phyloP scores from a whole-genome alignment of 1,140 invertebrate species.

The Drosophila nannoptera region DNA sequence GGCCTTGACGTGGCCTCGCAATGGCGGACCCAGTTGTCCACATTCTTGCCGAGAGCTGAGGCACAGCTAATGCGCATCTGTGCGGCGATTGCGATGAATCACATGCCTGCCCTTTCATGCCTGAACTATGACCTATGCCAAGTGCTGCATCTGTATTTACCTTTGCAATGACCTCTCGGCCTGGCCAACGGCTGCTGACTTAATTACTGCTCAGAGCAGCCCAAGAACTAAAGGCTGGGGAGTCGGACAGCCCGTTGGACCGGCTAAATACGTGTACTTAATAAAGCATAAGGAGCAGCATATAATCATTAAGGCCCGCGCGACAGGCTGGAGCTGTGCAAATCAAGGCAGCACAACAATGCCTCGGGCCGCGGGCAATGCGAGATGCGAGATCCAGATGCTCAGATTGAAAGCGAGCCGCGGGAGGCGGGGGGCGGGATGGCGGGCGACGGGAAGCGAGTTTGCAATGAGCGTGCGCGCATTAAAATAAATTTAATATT shows the following conservation, averaged over 20 bases:
- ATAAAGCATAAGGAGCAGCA: constrained; percentile 27
- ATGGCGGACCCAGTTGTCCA: constrained; percentile 54
- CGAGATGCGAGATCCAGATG: constrained; percentile 20
- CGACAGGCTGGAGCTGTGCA: constrained; percentile 13
- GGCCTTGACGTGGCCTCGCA: constrained; percentile 55
- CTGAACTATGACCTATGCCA: constrained; percentile 44
- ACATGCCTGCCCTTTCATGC: no score
- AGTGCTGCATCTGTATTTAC: no score
- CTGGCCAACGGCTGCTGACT: not conserved
- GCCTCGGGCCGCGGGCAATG: constrained; percentile 49
- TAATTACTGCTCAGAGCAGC: constrained; percentile 46
- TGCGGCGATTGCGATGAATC: no score
- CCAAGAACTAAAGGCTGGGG: constrained; percentile 41
- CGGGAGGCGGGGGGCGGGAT: no score
- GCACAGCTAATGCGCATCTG: not conserved
- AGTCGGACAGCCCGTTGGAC: constrained; percentile 2
- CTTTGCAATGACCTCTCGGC: constrained; percentile 15
- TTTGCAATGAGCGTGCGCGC: constrained; percentile 40
- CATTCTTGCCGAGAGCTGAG: constrained; percentile 4
- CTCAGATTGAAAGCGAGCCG: constrained; percentile 19
- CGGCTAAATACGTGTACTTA: constrained; percentile 14
- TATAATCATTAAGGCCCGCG: constrained; percentile 39
- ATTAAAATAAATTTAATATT: constrained; percentile 78
- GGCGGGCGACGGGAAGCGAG: not conserved
- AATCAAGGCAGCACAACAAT: constrained; percentile 21